Base-by-base conservation (phyloP, 1,140 invertebrate species). In the Eciton burchellii region DNA sequence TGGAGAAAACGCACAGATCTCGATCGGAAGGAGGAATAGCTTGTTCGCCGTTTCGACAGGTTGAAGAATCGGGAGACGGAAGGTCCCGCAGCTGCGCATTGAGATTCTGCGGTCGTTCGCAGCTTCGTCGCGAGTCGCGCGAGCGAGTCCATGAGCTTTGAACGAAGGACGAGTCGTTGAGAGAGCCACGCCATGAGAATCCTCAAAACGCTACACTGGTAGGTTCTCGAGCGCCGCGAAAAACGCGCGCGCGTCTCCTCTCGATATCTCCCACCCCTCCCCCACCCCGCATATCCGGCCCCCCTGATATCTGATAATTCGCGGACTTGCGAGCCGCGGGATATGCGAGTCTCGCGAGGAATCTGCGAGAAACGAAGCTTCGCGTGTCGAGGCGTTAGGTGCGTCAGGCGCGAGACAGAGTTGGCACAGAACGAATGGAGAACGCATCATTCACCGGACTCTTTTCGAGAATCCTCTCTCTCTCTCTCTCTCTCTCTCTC, bases 161-260 rank as follows among this genome's bases (percentile, higher is more conserved):
- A 91, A 82, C 85, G 85, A 86, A 89, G 82, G 87, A 85, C 84
- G 81, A 86, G 81, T 85, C 63, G 85, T 87, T 73, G 79, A 87
- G 74, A 79, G 73, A 62, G 85, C 86, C 90, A 91, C 92, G 92
- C 93, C 93, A 94, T 94, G 93, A 94, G 93, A 93, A 94, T 94
- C 87, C 92, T 94, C 62, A 94, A 94, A 92, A 93, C 93, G 82
- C 89, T 94, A 57, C 92, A 93, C 84, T 94, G 93, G 93, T 94
- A 93, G 82, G 93, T 91, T 56, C 24, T 63, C 43, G 71, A n/a
- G 56, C 41, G 9, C 14, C 19, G 19, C 19, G n/a, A 74, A n/a
- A 16, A n/a, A 60, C 4, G 43, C 56, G 52, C 12, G 29, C 19
- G 54, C n/a, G 52, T n/a, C n/a, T n/a, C n/a, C n/a, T n/a, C n/a